Evolutionary conservation across 2,888 invertebrate genomes (phyloP), one percentile per base, ranked within the genome.

Genomic region (Nomada lathburiana): DNA sequence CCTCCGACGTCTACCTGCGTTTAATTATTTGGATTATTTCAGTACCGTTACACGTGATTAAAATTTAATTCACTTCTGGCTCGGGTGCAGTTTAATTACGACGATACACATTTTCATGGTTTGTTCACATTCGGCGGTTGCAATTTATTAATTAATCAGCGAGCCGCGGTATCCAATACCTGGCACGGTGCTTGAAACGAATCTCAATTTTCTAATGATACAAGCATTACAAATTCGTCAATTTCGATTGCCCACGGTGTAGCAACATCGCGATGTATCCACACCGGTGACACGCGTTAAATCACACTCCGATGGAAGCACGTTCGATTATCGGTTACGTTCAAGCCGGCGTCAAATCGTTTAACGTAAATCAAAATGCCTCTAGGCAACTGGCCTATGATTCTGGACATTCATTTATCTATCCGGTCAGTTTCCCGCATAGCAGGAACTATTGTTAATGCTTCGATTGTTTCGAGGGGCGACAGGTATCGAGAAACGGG

Each of bases 141-240:
- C 42, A 10, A 72, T 64, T 72, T 29, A 26, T 72, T 64, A 72
- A 72, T 72, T 64, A 62, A 72, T 64, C 44, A 26, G 23, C 23
- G 53, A 29, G 18, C 13, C n/a, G 5, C 23, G 23, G 23, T 10
- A 0, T 52, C 4, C 20, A 9, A 2, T 18, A 18, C 16, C 2
- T 50, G n/a, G 13, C 3, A n/a, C 36, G 3, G 10, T 36, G 13
- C 29, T 53, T 18, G 2, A 1, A 67, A 23, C n/a, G 26, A 42
- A 68, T 60, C 23, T 23, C 52, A 23, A 68, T 68, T 52, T 42
- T 26, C 20, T 52, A 20, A 47, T 50, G 44, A 52, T 29, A 18
- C 53, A 13, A n/a, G 55, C n/a, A 62, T 60, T 55, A 55, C 16
- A 47, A 50, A 68, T 75, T 75, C 59, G 50, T 75, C 68, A 36